Conservation (phyloP, 2,113 vertebrate species). For the Heloderma charlesbogerti region DNA sequence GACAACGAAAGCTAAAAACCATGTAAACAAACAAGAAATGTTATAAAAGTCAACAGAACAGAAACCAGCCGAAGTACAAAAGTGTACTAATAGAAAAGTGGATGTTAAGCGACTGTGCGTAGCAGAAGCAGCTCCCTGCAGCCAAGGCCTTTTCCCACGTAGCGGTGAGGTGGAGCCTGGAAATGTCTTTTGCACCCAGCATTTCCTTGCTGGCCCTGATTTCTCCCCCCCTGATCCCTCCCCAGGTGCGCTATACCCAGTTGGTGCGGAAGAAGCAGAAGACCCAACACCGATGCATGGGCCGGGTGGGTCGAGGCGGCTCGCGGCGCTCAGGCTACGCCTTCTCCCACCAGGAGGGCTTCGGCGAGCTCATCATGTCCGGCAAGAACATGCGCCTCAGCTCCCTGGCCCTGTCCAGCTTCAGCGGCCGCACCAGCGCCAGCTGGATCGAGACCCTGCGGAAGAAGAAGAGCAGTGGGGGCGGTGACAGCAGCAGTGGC, state of each 20-base stretch:
- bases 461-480: slow-evolving; percentile 79
- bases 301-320: slow-evolving; percentile 76
- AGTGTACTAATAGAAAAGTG: no score
- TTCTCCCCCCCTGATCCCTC: accelerated
- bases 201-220: not conserved
- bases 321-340: slow-evolving; percentile 91
- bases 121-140: no score
- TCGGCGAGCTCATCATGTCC: slow-evolving; percentile 94
- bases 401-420: slow-evolving; percentile 85
- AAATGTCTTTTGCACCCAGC: not conserved
- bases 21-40: no score
- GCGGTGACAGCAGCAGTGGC: slow-evolving; percentile 47
- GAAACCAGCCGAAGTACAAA: no score
- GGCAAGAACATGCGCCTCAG: slow-evolving; percentile 96
- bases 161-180: not conserved
- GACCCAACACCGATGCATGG: slow-evolving; percentile 76
- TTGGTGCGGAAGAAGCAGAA: slow-evolving; percentile 90
- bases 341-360: slow-evolving; percentile 95
- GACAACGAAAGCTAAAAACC: no score
- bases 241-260: slow-evolving; percentile 93
- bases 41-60: no score
- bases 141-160: no score
- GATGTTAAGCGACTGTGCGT: no score
- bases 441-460: slow-evolving; percentile 93
- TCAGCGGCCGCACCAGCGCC: slow-evolving; percentile 83